Base-by-base conservation (phyloP, 2,113 vertebrate species). In the Protobothrops mucrosquamatus region DNA sequence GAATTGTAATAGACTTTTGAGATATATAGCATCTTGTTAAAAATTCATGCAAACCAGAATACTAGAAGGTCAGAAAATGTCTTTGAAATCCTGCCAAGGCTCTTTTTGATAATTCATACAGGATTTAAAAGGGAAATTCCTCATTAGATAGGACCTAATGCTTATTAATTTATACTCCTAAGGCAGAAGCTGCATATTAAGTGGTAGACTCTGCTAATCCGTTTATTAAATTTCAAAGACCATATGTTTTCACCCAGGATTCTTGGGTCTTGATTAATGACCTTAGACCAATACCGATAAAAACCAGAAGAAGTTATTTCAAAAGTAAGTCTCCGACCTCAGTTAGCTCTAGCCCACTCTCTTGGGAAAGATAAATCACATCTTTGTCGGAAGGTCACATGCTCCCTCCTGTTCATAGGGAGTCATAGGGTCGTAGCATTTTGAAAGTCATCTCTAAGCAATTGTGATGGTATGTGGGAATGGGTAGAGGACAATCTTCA, bases 11-110 rank as follows among this genome's bases (percentile, higher is more conserved):
- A 96, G 96, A 95, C 94, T 93, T 96, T 96, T 54, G 61, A 97
- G 96, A 97, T 97, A 97, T 96, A 97, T 94, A 95, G 94, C 92
- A 96, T 95, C 96, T 97, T 97, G 96, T 98, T 98, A 98, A 98
- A 98, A 97, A 98, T 98, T 98, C 96, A 98, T 98, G 94, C 95
- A 89, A 92, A 89, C 95, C 95, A 95, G 95, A 97, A 97, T 97
- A 97, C 95, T 96, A 97, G 97, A 98, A 98, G 98, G 97, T 98
- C 98, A 98, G 97, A 97, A 98, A 98, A 98, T 98, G 97, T 95
- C 97, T 98, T 98, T 98, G 98, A 98, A 97, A 97, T 97, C 96
- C 96, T 97, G 97, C 96, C 97, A 97, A 97, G 96, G 95, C 95
- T 96, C 96, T 97, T 98, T 97, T 97, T 93, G 95, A 97, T 98